Evolutionary conservation across 1,140 invertebrate species (phyloP).

Genomic region (Drosophila grimshawi): DNA sequence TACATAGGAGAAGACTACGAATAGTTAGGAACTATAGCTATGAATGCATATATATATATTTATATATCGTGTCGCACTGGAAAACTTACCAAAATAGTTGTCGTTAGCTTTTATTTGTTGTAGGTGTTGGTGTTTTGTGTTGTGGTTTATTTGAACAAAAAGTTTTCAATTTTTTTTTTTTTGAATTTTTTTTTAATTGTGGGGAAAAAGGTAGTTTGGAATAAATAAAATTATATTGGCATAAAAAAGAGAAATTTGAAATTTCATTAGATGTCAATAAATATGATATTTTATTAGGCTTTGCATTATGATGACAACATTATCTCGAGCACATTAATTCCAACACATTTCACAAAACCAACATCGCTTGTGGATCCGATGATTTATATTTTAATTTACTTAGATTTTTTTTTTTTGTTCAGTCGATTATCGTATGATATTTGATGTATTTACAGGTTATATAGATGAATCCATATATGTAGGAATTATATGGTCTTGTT

Average conservation of each 20-base stretch:
- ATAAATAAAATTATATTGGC: slow-evolving; percentile 60
- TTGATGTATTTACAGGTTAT: slow-evolving; percentile 84
- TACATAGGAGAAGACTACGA: slow-evolving; percentile 45
- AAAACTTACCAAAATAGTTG: slow-evolving; percentile 98
- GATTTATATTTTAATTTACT: slow-evolving; percentile 7
- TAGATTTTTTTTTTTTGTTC: slow-evolving; percentile 22
- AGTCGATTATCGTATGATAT: slow-evolving; percentile 77
- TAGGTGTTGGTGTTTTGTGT: slow-evolving; percentile 56
- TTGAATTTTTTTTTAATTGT: slow-evolving; percentile 23
- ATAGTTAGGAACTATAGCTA: slow-evolving; percentile 31
- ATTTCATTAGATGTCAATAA: slow-evolving; percentile 70
- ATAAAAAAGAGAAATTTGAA: slow-evolving; percentile 73
- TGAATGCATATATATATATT: background rate
- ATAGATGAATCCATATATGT: slow-evolving; percentile 84
- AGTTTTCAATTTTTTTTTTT: slow-evolving; percentile 18
- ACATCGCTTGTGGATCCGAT: slow-evolving; percentile 19
- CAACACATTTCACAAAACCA: slow-evolving; percentile 61
- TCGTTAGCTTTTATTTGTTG: slow-evolving; percentile 92
- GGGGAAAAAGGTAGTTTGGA: slow-evolving; percentile 50
- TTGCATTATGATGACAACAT: slow-evolving; percentile 46
- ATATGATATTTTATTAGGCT: slow-evolving; percentile 59
- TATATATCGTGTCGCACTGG: slow-evolving; percentile 27
- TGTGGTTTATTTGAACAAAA: slow-evolving; percentile 46
- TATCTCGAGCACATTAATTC: slow-evolving; percentile 62
- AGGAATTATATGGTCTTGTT: slow-evolving; percentile 75